Conservation (phyloP, 2,113 vertebrate genomes). For the Pyrgilauda ruficollis region DNA sequence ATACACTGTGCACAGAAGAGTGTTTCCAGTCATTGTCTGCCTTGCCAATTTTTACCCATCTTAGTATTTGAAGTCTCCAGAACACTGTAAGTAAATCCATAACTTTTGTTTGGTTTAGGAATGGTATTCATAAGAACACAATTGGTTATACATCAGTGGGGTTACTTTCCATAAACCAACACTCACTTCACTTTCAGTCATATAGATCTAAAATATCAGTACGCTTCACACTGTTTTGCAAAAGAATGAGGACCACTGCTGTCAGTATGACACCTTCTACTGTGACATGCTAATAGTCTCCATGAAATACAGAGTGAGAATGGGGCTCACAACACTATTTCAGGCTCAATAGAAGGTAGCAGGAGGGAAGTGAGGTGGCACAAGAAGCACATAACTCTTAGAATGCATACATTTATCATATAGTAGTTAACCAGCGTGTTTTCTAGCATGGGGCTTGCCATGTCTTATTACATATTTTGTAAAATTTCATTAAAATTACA, state of each 20-base stretch:
- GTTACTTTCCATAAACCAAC: neutral
- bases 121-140: neutral
- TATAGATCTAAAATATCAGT: neutral
- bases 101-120: neutral
- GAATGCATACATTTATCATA: accelerated
- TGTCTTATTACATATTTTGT: neutral
- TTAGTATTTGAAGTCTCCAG: neutral
- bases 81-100: neutral
- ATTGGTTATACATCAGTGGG: accelerated
- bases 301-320: neutral
- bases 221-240: neutral
- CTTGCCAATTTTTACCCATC: neutral
- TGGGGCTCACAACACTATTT: neutral
- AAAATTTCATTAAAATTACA: neutral
- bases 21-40: neutral
- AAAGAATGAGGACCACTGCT: neutral
- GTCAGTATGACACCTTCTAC: neutral
- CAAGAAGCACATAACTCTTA: neutral
- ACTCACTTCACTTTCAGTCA: neutral
- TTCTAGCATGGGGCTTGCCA: neutral
- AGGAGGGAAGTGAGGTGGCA: neutral
- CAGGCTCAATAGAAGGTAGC: neutral
- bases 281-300: neutral
- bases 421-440: neutral
- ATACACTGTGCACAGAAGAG: neutral